Evolutionary conservation across 2,113 vertebrate species (phyloP), one percentile per base, ranked within the genome.

Genomic region (Phylloscopus trochiloides): DNA sequence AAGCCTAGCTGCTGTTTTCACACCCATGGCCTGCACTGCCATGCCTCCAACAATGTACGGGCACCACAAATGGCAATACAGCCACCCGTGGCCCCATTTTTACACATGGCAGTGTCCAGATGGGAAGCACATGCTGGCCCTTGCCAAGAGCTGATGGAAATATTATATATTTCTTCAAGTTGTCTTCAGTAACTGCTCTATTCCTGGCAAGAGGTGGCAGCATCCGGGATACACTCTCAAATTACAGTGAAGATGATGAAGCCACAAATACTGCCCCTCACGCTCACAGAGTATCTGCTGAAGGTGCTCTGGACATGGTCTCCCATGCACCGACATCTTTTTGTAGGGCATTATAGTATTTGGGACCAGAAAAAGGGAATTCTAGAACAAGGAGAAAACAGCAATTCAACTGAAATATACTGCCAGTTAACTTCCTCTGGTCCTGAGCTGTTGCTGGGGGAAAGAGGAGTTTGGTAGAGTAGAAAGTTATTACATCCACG

Each of bases 1-100:
- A 66, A 78, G 67, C n/a, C 13, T 3, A 81, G 57, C 1, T 14
- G 54, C 4, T 84, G n/a, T 17, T 78, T 72, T 57, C 61, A 57
- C 66, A 78, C 36, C 52, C 28, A 22, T 3, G 48, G 28, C 36
- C 54, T 25, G 15, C 32, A 90, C 42, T 94, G 24, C n/a, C 76
- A 58, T 0, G 0, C 19, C 48, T 55, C 40, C 40, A 19, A 32
- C 26, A 58, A 79, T 1, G 38, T 3, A 48, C 17, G n/a, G 1
- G 3, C 40, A 66, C 12, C 1, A 6, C 71, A n/a, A 90, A 89
- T 0, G 2, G n/a, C 55, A 92, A 48, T 24, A 50, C 45, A 88
- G 71, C 61, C 32, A 16, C 29, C 71, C 2, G 3, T 29, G 24
- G 12, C 52, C 36, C 1, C 4, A 7, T 24, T 74, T 71, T 75